Evolutionary conservation across 2,113 vertebrate genomes (phyloP).

Genomic region (Muntiacus muntjak): DNA sequence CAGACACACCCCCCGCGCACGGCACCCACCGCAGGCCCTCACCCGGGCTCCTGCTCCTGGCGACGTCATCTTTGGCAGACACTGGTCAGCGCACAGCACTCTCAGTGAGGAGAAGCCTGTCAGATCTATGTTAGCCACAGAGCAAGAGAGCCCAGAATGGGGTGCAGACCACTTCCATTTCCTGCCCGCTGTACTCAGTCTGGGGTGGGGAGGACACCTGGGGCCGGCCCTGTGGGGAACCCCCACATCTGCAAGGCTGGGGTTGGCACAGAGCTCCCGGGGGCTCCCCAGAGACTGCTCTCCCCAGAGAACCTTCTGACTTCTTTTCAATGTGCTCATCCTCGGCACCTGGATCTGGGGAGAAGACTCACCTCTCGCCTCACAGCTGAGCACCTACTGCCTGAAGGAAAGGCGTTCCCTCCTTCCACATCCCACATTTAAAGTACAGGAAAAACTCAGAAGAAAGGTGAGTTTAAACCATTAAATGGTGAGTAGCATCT

Average conservation of each 20-base stretch:
- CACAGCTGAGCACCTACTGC: not conserved
- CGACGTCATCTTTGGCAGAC: not conserved
- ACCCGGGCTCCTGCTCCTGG: not conserved
- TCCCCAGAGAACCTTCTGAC: not conserved
- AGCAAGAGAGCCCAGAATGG: not conserved
- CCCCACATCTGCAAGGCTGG: not conserved
- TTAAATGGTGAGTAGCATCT: too few relatives aligned
- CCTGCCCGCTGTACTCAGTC: not conserved
- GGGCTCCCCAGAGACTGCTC: not conserved
- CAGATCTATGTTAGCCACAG: not conserved
- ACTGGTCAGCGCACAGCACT: rapidly evolving
- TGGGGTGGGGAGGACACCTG: not conserved
- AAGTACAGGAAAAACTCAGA: not conserved
- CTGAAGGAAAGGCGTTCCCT: not conserved
- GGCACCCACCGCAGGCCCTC: not conserved
- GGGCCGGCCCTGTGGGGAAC: not conserved
- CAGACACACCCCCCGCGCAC: rapidly evolving
- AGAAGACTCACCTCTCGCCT: not conserved
- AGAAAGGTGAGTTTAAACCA: not conserved
- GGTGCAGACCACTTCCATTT: not conserved
- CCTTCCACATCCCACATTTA: not conserved
- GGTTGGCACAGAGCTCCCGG: not conserved
- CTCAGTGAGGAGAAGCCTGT: not conserved
- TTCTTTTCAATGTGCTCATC: not conserved
- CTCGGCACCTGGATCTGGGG: not conserved